Evolutionary conservation across 2,888 invertebrate genomes (phyloP), one percentile per base, ranked within the genome.

Genomic region (Zygaena filipendulae): DNA sequence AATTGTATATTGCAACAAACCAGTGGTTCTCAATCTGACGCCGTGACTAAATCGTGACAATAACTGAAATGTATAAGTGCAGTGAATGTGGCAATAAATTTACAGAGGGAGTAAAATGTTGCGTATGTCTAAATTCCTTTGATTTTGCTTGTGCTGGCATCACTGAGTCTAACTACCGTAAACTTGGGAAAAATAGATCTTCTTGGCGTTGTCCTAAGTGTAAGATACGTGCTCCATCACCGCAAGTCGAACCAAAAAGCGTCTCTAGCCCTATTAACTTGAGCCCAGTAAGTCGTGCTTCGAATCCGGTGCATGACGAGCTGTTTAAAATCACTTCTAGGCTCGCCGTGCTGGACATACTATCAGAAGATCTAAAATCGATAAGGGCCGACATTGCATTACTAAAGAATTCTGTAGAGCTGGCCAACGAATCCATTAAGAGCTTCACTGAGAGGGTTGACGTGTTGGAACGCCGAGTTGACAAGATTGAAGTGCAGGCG

Each of bases 141-240:
- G 28, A 32, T n/a, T 32, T 27, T 13, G 6, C 18, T 4, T 32
- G 32, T 24, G 24, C 40, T 3, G 24, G 29, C 19, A 38, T 39
- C 7, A 28, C 35, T 0, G 40, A 44, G 20, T 13, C 27, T 4
- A 29, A 31, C 1, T 40, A 36, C 30, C 22, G 36, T 3, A 36
- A 19, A 23, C 13, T 42, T 2, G 32, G 32, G 0, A 11, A 40
- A 1, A 19, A 33, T 3, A 33, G 31, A 7, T 27, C 27, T 1
- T 8, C 18, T 0, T 46, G 43, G 42, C 36, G 30, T 16, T 43
- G 41, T 19, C 23, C 31, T 2, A 6, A 23, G 1, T 45, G 40
- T 23, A 30, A 24, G 9, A 24, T 3, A 13, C n/a, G 4, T 11
- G 11, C 14, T 2, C 10, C 33, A 3, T 30, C 27, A 4, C 27